Evolutionary conservation across 2,113 vertebrate species (phyloP), one percentile per base, ranked within the genome.

Genomic region (Sarotherodon lohbergeri): DNA sequence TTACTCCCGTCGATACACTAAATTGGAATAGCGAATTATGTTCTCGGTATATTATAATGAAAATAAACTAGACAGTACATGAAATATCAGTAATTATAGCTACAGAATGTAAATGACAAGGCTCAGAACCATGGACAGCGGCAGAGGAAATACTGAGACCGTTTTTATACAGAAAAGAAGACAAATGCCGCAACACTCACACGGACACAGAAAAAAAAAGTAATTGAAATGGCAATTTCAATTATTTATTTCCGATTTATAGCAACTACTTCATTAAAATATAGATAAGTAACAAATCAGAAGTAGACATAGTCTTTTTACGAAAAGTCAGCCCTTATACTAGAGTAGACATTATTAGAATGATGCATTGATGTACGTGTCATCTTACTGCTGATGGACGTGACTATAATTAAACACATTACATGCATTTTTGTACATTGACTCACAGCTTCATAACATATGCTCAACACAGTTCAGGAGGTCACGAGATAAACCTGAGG

Each of bases 161-260:
- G 41, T 73, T 27, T 73, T 46, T 24, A 36, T 46, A 46, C 22
- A 46, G 39, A 46, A 24, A 43, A 73, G 34, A 39, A 7, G 5
- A 71, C 39, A 10, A 16, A 16, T 46, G 39, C 0, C 0, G 3
- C 59, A 34, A 63, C 29, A 19, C 2, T 63, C 16, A 1, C 36
- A 16, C 39, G 46, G 16, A 63, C 32, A n/a, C 32, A 73, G 22
- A 17, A 10, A 22, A 27, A 73, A 24, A 73, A 73, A 24, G 1
- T 17, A n/a, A 63, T 0, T 63, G 0, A 66, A 66, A 66, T 66
- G 9, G 9, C 2, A 36, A 66, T 66, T 36, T 2, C 0, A 66
- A 66, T 36, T 0, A 66, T 7, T n/a, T 66, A 36, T 66, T 36
- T 66, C 32, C 17, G 9, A 7, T 66, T 36, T 36, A 36, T 46